These are phyloP conservation scores for Athripsodes cinereus DNA, from an alignment of 2,888 invertebrate genomes.

Conservation along the genomic window DNA sequence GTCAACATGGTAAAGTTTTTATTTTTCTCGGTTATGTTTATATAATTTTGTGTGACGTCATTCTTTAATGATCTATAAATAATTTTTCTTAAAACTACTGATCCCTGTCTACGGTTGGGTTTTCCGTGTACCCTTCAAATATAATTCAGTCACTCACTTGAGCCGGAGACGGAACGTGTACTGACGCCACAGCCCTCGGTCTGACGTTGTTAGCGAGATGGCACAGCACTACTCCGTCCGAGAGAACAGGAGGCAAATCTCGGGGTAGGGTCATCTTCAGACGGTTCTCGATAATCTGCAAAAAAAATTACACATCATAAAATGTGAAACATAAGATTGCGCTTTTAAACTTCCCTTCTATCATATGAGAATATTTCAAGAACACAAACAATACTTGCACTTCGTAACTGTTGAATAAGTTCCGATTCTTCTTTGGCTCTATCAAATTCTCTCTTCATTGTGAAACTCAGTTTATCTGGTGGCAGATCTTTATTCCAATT, in stretches of 20 bases:
- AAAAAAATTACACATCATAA: background rate
- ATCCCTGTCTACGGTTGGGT: too few species aligned
- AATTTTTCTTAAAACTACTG: too few species aligned
- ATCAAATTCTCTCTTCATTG: constrained; percentile 88
- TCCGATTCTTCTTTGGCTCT: constrained; percentile 86
- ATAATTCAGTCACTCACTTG: constrained; percentile 55
- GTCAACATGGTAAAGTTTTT: too few species aligned
- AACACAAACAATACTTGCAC: constrained; percentile 50
- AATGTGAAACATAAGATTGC: background rate
- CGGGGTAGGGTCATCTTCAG: constrained; percentile 86
- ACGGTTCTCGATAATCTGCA: constrained; percentile 80
- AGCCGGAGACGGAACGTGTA: constrained; percentile 90
- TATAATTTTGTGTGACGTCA: too few species aligned
- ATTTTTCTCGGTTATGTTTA: too few species aligned
- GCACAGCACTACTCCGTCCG: constrained; percentile 90
- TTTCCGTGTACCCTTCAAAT: too few species aligned
- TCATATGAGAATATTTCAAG: too few species aligned
- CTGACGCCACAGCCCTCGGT: constrained; percentile 85
- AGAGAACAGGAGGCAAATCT: constrained; percentile 76
- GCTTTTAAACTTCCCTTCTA: background rate
- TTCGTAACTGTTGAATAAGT: constrained; percentile 74
- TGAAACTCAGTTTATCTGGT: constrained; percentile 77
- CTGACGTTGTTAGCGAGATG: constrained; percentile 91
- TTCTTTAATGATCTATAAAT: too few species aligned
- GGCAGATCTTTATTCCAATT: constrained; percentile 69